A percentile compares a stretch with the other conserved stretches of the same genome.
phyloP scores from a whole-genome alignment of 2,113 vertebrate species.

The Engraulis encrasicolus region DNA sequence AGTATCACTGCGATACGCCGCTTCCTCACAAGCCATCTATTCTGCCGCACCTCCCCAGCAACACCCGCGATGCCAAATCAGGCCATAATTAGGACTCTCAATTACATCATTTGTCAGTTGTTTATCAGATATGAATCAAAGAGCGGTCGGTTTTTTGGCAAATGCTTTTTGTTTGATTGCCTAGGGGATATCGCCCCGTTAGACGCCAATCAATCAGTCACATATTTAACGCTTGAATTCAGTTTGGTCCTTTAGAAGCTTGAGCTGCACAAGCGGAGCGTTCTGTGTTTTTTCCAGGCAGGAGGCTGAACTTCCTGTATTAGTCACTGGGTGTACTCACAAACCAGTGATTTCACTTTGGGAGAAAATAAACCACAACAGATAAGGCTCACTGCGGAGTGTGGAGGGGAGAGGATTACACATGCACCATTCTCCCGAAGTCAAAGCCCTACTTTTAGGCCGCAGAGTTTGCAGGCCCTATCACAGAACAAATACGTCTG shows the following conservation, averaged over 20 bases:
- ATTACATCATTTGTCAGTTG: no score
- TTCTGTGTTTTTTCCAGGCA: neutral
- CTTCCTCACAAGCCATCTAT: neutral
- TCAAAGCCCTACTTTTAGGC: constrained; percentile 64
- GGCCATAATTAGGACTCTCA: neutral
- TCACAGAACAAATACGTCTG: constrained; percentile 78
- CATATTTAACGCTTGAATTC: no score
- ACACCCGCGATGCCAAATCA: neutral
- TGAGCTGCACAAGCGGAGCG: neutral
- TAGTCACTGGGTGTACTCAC: neutral
- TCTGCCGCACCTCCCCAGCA: neutral
- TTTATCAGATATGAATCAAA: no score
- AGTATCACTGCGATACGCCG: neutral
- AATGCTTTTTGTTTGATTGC: no score
- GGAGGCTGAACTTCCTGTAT: neutral
- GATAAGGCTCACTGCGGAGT: neutral
- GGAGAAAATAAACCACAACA: neutral
- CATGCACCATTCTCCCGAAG: constrained; percentile 56
- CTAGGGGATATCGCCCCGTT: no score
- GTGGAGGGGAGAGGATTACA: neutral
- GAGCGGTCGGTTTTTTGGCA: no score
- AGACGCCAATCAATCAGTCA: no score
- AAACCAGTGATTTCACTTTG: constrained; percentile 13
- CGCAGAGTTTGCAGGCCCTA: constrained; percentile 58
- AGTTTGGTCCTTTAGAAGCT: neutral